These are phyloP conservation scores for Phocides pigmalion DNA, from an alignment of 1,140 invertebrate genomes.

Conservation along the genomic window DNA sequence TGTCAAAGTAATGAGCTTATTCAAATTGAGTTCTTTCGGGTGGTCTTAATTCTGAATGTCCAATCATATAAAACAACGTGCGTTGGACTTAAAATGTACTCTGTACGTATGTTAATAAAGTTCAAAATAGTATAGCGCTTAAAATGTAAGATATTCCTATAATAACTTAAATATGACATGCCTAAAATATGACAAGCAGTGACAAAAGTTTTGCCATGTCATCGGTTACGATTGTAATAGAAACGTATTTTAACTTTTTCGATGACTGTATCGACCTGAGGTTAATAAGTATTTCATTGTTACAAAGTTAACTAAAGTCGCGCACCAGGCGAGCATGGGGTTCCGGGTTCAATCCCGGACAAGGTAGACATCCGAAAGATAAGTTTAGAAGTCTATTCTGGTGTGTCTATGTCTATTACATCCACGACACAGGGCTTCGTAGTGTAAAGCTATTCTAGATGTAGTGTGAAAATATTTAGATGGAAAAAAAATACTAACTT, in stretches of 20 bases:
- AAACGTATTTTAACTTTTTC: constrained; percentile 31
- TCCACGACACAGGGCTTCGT: too few relatives aligned
- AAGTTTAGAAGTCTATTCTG: too few relatives aligned
- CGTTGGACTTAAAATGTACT: constrained; percentile 1
- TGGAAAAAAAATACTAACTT: too few relatives aligned
- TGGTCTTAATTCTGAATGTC: constrained; percentile 50
- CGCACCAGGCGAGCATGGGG: too few relatives aligned
- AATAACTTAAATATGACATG: constrained; percentile 28
- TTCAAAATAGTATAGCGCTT: constrained; percentile 1
- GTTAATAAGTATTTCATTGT: constrained; percentile 28
- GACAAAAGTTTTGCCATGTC: constrained; percentile 55
- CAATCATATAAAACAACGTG: constrained; percentile 28
- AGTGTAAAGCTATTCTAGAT: too few relatives aligned
- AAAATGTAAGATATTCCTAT: constrained; percentile 1
- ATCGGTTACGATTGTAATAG: constrained; percentile 41
- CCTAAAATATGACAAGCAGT: constrained; percentile 46
- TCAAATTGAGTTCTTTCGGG: constrained; percentile 47
- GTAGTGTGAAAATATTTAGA: too few relatives aligned
- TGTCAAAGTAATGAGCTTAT: constrained; percentile 53
- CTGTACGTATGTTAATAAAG: constrained; percentile 21
- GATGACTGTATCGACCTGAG: constrained; percentile 36
- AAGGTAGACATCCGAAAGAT: too few relatives aligned
- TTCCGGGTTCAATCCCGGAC: too few relatives aligned
- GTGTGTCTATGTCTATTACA: too few relatives aligned
- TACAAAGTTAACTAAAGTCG: not conserved